Conservation (phyloP, 92 coral and sea anemone species). For the Palythoa grandis region DNA sequence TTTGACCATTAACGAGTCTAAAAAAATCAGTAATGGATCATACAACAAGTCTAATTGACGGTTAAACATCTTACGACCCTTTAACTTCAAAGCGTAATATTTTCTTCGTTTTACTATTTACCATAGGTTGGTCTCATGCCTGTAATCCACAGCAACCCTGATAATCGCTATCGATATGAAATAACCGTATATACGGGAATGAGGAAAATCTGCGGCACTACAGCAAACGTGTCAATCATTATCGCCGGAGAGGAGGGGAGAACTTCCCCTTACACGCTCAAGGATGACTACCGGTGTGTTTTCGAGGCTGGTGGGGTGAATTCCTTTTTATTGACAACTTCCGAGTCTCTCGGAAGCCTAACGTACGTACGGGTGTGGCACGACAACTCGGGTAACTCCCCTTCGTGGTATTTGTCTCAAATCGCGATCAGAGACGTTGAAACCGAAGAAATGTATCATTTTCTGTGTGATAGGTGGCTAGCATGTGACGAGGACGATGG, state of each 20-base stretch:
- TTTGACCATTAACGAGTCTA: too few species aligned
- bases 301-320: slow-evolving; percentile 83
- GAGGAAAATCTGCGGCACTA: slow-evolving; percentile 78
- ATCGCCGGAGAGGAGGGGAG: slow-evolving; percentile 86
- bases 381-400: slow-evolving; percentile 83
- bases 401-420: slow-evolving; percentile 86
- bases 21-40: too few species aligned
- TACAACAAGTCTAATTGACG: not conserved
- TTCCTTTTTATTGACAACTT: slow-evolving; percentile 85
- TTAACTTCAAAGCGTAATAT: not conserved
- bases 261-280: slow-evolving; percentile 75
- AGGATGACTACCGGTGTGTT: slow-evolving; percentile 61
- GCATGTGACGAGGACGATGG: slow-evolving; percentile 99
- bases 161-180: slow-evolving; percentile 80
- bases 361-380: slow-evolving; percentile 94
- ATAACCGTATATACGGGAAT: slow-evolving; percentile 91
- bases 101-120: not conserved
- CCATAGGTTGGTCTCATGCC: slow-evolving; percentile 71
- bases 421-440: slow-evolving; percentile 85
- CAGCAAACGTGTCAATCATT: slow-evolving; percentile 81
- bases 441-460: slow-evolving; percentile 79
- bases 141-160: slow-evolving; percentile 77
- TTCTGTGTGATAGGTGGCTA: slow-evolving; percentile 92
- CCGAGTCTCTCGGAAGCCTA: slow-evolving; percentile 83
- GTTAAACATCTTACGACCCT: not conserved